Base-by-base conservation (phyloP, 2,888 invertebrate species). In the Drosophila conformis region DNA sequence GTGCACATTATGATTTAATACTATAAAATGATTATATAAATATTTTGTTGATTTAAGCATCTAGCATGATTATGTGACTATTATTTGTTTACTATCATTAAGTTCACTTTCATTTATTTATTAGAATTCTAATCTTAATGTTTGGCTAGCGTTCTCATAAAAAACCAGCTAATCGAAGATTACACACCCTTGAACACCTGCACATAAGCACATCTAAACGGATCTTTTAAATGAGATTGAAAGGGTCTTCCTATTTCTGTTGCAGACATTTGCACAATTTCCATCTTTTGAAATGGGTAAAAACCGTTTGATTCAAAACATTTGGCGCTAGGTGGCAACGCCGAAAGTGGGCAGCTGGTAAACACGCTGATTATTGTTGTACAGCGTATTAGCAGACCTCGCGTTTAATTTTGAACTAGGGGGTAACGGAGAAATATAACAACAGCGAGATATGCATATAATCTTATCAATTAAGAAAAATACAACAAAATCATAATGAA, bases 391-490 rank as follows among this genome's bases (percentile, higher is more conserved):
- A 46, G 31, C 42, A 49, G 40, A 51, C 38, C 21, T 61, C 51
- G 72, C 69, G 75, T 76, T 83, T 83, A 85, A 80, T 65, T 61
- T 29, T 75, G 68, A 82, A 71, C 76, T 83, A 70, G 74, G 67
- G 48, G 64, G 53, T 54, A 77, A 67, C 40, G n/a, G 18, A 71
- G 70, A 70, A 61, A 66, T 54, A 65, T 62, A 56, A 56, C 13
- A 53, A 53, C 11, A 52, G 13, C 54, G 38, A 70, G 83, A 85
- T 83, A 78, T 54, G 57, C 27, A 29, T 13, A 31, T 51, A 80
- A 83, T 83, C 83, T 82, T 73, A 82, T 82, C 83, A 49, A 56
- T 38, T n/a, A 27, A 15, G 33, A 18, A n/a, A 35, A 53, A 53
- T 8, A 15, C 15, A 53, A 49, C 38, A 25, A 64, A 38, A 51